Conservation (phyloP, 2,113 vertebrate genomes). For the Salvator merianae region DNA sequence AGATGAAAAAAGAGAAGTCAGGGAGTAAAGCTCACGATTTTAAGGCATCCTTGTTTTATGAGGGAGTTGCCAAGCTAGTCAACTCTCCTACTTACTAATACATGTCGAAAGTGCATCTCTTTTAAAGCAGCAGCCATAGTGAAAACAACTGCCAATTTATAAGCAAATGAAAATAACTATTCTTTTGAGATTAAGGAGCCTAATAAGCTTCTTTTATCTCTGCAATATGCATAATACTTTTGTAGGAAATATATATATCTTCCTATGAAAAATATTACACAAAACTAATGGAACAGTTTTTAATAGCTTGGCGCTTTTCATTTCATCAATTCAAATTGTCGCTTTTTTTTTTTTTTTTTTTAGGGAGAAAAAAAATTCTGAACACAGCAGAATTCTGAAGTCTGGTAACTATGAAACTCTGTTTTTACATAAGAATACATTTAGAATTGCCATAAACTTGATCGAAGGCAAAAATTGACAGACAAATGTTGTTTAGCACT, state of each 20-base stretch:
- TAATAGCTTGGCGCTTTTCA: background rate
- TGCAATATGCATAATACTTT: conserved; percentile 55
- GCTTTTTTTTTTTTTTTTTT: conserved; percentile 19
- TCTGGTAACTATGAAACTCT: conserved; percentile 54
- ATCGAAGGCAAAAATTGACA: conserved; percentile 64
- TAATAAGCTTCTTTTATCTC: conserved; percentile 30
- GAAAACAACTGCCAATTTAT: conserved; percentile 51
- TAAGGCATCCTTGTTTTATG: conserved; percentile 64
- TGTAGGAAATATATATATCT: conserved; percentile 40
- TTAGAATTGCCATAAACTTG: conserved; percentile 66
- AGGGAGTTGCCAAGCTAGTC: conserved; percentile 60
- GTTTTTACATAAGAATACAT: conserved; percentile 58
- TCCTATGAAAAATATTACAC: conserved; percentile 53
- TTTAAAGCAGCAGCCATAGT: conserved; percentile 44
- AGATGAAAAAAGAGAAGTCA: conserved; percentile 64
- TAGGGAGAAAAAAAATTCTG: background rate
- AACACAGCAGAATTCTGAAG: conserved; percentile 49
- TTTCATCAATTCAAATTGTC: conserved; percentile 45
- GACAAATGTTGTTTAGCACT: conserved; percentile 58
- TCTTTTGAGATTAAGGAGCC: conserved; percentile 50
- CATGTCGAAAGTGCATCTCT: conserved; percentile 53
- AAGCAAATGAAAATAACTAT: conserved; percentile 66
- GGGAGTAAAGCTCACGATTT: conserved; percentile 73
- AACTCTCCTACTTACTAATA: conserved; percentile 51
- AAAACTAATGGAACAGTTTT: conserved; percentile 52